Evolutionary conservation across 2,888 invertebrate species (phyloP).

Genomic region (Folsomia candida): DNA sequence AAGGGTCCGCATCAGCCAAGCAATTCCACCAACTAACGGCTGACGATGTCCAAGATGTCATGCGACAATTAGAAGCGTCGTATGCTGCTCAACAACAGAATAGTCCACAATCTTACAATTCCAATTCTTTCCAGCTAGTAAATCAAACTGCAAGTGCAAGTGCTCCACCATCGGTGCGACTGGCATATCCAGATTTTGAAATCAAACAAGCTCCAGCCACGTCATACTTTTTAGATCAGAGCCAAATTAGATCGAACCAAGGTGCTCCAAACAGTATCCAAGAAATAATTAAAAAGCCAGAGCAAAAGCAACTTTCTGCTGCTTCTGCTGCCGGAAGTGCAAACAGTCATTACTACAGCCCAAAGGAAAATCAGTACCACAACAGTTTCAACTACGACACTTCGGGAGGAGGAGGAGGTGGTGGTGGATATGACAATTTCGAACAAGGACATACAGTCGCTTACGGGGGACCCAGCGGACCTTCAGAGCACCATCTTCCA

Average conservation of each 20-base stretch:
- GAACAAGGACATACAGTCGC: too few relatives aligned
- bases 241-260: background rate
- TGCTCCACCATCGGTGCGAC: background rate
- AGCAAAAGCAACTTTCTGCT: background rate
- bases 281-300: background rate
- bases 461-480: background rate
- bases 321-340: background rate
- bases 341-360: background rate
- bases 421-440: background rate
- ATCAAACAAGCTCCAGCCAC: background rate
- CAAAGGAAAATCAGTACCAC: background rate
- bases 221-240: background rate
- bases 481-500: background rate
- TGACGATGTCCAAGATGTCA: conserved; percentile 1
- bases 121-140: background rate
- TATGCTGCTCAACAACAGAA: background rate
- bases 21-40: background rate
- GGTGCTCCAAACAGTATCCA: conserved; percentile 6
- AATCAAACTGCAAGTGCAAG: background rate
- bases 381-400: conserved; percentile 3
- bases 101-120: background rate
- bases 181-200: background rate
- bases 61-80: background rate
- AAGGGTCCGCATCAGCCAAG: background rate
- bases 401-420: background rate